Conservation (phyloP, 2,888 invertebrate species). For the Pherbina coryleti region DNA sequence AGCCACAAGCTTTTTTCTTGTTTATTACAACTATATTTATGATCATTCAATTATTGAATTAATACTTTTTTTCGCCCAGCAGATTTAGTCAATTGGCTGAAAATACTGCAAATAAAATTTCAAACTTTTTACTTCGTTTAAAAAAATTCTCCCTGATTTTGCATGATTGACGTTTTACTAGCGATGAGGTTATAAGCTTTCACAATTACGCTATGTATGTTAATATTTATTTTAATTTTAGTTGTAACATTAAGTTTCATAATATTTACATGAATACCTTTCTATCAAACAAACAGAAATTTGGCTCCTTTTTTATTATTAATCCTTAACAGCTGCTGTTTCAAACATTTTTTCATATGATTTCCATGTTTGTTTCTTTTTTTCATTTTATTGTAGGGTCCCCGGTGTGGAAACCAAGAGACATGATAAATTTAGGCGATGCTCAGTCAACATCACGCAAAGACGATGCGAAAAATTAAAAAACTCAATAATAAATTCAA, state of each 20-base stretch:
- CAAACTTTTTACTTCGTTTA: not conserved
- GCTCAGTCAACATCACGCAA: slow-evolving; percentile 71
- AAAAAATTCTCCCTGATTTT: not conserved
- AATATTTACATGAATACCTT: not conserved
- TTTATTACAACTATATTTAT: slow-evolving; percentile 33
- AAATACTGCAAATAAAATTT: not conserved
- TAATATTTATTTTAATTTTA: not conserved
- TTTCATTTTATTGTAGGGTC: slow-evolving; percentile 85
- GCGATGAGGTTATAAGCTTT: too few relatives aligned
- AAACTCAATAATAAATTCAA: slow-evolving; percentile 17
- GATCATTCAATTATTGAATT: not conserved
- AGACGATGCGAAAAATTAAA: slow-evolving; percentile 71
- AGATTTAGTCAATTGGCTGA: not conserved
- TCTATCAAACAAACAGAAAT: not conserved
- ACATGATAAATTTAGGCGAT: slow-evolving; percentile 77
- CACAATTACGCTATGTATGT: too few relatives aligned
- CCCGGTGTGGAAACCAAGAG: slow-evolving; percentile 98
- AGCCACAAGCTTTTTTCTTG: slow-evolving; percentile 55
- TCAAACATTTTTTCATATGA: slow-evolving; percentile 41
- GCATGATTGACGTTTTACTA: not conserved
- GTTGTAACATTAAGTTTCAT: not conserved
- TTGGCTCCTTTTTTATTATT: not conserved
- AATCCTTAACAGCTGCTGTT: not conserved
- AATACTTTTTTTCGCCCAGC: not conserved
- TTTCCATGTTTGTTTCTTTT: slow-evolving; percentile 70